Base-by-base conservation (phyloP, 2,888 invertebrate genomes). In the Prenolepis imparis region DNA sequence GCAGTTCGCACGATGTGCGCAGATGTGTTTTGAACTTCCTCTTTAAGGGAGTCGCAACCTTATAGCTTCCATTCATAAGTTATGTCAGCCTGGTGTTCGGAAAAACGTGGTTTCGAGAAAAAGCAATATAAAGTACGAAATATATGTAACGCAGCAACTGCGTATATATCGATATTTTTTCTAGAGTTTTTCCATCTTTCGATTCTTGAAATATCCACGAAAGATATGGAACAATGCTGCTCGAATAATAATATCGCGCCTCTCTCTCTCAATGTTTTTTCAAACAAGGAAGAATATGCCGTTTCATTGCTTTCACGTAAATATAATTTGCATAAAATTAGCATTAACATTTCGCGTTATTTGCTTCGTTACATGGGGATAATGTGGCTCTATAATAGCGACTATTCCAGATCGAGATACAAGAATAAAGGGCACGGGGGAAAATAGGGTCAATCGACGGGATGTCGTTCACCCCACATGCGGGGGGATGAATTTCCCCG, bases 401-500 rank as follows among this genome's bases (percentile, higher is more conserved):
- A 82, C 57, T 78, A 48, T 61, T 24, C 44, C 59, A 59, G 44
- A 15, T 67, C 84, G 86, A 59, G 83, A 64, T 87, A 57, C 63
- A 78, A 68, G 72, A 77, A 72, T 77, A 74, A 80, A 77, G 78
- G 77, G 61, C 68, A 81, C 80, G 48, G 41, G 64, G 52, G 75
- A 82, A 87, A 81, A 82, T 72, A 63, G 73, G 86, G 88, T 90
- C 85, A 84, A 83, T 84, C 57, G 55, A n/a, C 81, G 61, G 72
- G 82, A 36, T 77, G 86, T 88, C 87, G 82, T 88, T 86, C 84
- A 82, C 82, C 88, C 84, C 52, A 18, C 82, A n/a, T 75, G 63
- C 64, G 67, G 5, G 36, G 36, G 36, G 36, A 55, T 39, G 81
- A 41, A 63, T 83, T 63, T 68, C 64, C 39, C 41, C 67, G 70